Evolutionary conservation across 2,797 vertebrate genomes (phyloP).

Genomic region (Rhinogobio ventralis): DNA sequence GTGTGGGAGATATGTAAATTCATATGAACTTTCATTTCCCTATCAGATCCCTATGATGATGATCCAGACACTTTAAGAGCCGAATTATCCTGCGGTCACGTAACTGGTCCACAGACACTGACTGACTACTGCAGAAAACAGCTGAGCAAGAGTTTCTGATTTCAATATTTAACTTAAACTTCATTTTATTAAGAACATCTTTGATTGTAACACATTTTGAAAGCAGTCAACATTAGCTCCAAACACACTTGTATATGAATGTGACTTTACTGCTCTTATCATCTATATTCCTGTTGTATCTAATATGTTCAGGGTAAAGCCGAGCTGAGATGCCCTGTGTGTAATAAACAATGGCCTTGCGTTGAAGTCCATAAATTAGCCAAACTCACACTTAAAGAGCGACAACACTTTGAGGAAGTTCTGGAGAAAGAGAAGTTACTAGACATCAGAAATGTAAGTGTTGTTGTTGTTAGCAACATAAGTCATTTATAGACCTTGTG

Average conservation of each 20-base stretch:
- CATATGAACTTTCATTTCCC: too few relatives aligned
- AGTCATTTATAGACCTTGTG: too few relatives aligned
- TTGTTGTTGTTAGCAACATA: neutral
- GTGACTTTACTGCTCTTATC: too few relatives aligned
- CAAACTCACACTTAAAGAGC: neutral
- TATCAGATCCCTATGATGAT: neutral
- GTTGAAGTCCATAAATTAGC: neutral
- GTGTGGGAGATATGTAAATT: too few relatives aligned
- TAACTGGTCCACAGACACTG: neutral
- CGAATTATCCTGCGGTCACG: neutral
- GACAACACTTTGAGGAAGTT: neutral
- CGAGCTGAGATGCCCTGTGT: neutral
- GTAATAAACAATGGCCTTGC: neutral
- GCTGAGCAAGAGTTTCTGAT: neutral
- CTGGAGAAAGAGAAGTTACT: neutral
- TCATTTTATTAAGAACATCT: too few relatives aligned
- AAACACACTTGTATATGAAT: too few relatives aligned
- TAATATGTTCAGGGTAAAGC: neutral
- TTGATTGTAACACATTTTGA: too few relatives aligned
- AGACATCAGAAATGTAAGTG: conserved; percentile 13
- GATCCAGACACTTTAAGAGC: conserved; percentile 1
- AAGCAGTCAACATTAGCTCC: too few relatives aligned
- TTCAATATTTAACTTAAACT: too few relatives aligned
- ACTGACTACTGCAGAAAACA: neutral
- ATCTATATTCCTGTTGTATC: too few relatives aligned